Conservation (phyloP, 1,140 invertebrate genomes). For the Drosophila funebris region DNA sequence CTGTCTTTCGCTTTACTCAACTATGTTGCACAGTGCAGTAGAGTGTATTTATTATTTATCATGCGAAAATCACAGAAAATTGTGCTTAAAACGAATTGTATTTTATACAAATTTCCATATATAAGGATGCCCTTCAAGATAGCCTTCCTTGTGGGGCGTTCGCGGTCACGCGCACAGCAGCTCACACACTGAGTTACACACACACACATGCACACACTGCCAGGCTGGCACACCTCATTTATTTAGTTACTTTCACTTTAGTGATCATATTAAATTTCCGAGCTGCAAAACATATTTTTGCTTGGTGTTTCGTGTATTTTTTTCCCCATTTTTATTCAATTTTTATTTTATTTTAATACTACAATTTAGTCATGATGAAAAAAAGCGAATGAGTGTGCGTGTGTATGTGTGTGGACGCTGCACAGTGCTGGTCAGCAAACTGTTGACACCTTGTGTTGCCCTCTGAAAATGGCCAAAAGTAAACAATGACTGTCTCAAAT, state of each 20-base stretch:
- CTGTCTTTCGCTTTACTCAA: no score
- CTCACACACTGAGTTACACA: neutral
- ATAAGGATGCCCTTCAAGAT: conserved; percentile 77
- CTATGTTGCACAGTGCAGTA: conserved; percentile 41
- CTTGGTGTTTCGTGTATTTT: conserved; percentile 42
- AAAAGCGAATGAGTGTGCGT: neutral
- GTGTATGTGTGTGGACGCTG: neutral
- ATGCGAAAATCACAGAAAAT: conserved; percentile 75
- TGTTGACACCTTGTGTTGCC: conserved; percentile 59
- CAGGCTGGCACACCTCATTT: conserved; percentile 49
- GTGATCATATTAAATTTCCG: conserved; percentile 78
- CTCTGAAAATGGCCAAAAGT: conserved; percentile 26
- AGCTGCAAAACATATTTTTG: conserved; percentile 78
- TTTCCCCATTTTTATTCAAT: conserved; percentile 34
- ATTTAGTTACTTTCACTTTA: conserved; percentile 77
- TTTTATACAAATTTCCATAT: conserved; percentile 76
- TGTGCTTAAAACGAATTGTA: conserved; percentile 70
- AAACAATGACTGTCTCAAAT: conserved; percentile 57
- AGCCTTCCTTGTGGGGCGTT: conserved; percentile 73
- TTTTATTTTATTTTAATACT: conserved; percentile 74
- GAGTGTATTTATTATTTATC: conserved; percentile 37
- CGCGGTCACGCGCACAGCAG: conserved; percentile 60
- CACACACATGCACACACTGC: conserved; percentile 27
- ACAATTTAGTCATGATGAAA: conserved; percentile 58
- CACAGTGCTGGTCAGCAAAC: conserved; percentile 40